Conservation (phyloP, 2,888 invertebrate genomes). For the Noctua pronuba region DNA sequence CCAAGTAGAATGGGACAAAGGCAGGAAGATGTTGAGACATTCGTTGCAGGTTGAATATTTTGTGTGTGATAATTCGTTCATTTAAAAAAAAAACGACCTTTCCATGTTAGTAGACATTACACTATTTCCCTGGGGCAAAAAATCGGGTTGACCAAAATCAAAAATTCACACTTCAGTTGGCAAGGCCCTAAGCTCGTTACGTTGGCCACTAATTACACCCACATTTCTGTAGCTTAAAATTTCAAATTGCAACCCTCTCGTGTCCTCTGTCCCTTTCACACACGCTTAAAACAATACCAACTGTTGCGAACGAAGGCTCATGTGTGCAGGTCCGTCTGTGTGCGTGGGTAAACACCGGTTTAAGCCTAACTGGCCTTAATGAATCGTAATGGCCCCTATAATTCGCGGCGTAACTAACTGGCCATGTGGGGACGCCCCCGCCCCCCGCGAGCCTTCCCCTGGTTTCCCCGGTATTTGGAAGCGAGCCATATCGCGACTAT, state of each 20-base stretch:
- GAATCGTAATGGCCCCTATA: slow-evolving; percentile 91
- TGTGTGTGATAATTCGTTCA: no score
- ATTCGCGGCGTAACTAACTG: slow-evolving; percentile 91
- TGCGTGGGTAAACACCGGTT: slow-evolving; percentile 90
- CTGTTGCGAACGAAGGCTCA: slow-evolving; percentile 78
- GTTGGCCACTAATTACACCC: slow-evolving; percentile 86
- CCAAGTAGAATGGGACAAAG: no score
- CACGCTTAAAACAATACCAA: slow-evolving; percentile 82
- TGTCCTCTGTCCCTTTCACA: slow-evolving; percentile 74
- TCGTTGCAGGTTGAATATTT: neutral
- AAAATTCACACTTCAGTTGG: slow-evolving; percentile 82
- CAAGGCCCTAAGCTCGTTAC: slow-evolving; percentile 85
- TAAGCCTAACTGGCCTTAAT: slow-evolving; percentile 91
- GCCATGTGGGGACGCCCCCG: slow-evolving; percentile 85
- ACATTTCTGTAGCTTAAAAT: slow-evolving; percentile 86
- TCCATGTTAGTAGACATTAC: neutral
- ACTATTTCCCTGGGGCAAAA: slow-evolving; percentile 23
- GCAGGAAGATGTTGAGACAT: neutral
- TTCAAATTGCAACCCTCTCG: slow-evolving; percentile 81
- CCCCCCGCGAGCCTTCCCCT: slow-evolving; percentile 68
- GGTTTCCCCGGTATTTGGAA: slow-evolving; percentile 81
- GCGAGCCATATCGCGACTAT: slow-evolving; percentile 88
- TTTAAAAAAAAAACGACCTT: neutral
- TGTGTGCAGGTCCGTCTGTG: slow-evolving; percentile 76
- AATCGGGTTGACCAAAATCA: slow-evolving; percentile 70